These are phyloP conservation scores for Steinernema feltiae DNA, from an alignment of 1,140 invertebrate species.

Conservation along the genomic window DNA sequence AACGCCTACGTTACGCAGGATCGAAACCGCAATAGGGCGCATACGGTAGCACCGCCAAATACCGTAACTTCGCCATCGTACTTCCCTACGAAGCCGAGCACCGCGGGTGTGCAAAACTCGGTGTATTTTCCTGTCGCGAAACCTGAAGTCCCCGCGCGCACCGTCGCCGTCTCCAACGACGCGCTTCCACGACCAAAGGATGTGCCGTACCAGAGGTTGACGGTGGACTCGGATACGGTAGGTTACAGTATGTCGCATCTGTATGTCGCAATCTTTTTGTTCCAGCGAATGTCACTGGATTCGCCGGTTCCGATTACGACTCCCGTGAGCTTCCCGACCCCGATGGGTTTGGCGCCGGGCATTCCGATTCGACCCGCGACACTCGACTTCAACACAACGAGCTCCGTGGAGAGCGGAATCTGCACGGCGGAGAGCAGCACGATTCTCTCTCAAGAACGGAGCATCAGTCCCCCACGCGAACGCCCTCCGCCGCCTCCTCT, in stretches of 20 bases:
- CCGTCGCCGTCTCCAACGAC: not conserved
- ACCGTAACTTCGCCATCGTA: not conserved
- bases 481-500: not conserved
- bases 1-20: not conserved
- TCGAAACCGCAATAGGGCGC: not conserved
- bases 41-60: not conserved
- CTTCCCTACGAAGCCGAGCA: not conserved
- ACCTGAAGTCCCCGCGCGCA: not conserved
- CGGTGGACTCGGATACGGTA: no score
- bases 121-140: not conserved
- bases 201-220: not conserved
- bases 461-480: not conserved
- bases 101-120: not conserved
- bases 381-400: not conserved
- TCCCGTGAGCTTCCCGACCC: not conserved
- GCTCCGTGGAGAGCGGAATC: conserved; percentile 4
- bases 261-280: no score
- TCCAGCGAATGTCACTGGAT: not conserved
- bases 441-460: not conserved
- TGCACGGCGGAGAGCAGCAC: not conserved
- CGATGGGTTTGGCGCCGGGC: not conserved
- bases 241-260: not conserved
- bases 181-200: not conserved
- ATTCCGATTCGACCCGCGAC: not conserved
- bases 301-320: not conserved